Conservation (phyloP, 2,797 vertebrate species). For the Hoplostethus mediterraneus region DNA sequence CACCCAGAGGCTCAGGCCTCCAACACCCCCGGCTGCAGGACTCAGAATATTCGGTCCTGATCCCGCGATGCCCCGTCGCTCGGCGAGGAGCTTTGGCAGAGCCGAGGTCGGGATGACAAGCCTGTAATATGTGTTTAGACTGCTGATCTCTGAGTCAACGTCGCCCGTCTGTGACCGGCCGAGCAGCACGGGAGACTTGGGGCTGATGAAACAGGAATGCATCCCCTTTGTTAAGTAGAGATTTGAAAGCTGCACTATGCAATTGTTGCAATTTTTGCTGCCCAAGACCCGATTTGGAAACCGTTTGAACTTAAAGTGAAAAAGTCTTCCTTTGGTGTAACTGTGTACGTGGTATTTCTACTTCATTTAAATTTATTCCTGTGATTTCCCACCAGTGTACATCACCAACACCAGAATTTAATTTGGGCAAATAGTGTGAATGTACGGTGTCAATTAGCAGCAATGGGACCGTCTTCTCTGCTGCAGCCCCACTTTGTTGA, state of each 20-base stretch:
- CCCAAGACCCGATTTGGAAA: background rate
- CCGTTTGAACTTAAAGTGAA: too few species aligned
- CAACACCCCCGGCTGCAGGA: slow-evolving; percentile 1
- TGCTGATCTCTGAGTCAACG: slow-evolving; percentile 39
- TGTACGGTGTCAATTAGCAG: too few species aligned
- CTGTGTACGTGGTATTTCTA: too few species aligned
- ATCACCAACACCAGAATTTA: too few species aligned
- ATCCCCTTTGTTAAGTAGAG: background rate
- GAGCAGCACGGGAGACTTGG: background rate
- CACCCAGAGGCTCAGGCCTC: slow-evolving; percentile 74
- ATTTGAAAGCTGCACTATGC: slow-evolving; percentile 11
- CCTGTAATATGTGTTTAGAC: slow-evolving; percentile 50
- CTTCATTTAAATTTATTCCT: too few species aligned
- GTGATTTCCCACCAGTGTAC: too few species aligned
- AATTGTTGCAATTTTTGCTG: background rate
- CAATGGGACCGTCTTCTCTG: too few species aligned
- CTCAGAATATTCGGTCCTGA: slow-evolving; percentile 62
- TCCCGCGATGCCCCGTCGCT: slow-evolving; percentile 51
- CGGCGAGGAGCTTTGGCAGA: slow-evolving; percentile 55
- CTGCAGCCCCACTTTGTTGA: too few species aligned
- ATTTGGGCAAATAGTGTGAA: too few species aligned
- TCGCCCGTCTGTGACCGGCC: slow-evolving; percentile 23
- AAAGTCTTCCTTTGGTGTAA: too few species aligned
- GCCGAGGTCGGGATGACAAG: slow-evolving; percentile 49
- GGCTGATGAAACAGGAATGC: slow-evolving; percentile 21